Conservation (phyloP, 2,888 invertebrate species). For the Ceriagrion tenellum region DNA sequence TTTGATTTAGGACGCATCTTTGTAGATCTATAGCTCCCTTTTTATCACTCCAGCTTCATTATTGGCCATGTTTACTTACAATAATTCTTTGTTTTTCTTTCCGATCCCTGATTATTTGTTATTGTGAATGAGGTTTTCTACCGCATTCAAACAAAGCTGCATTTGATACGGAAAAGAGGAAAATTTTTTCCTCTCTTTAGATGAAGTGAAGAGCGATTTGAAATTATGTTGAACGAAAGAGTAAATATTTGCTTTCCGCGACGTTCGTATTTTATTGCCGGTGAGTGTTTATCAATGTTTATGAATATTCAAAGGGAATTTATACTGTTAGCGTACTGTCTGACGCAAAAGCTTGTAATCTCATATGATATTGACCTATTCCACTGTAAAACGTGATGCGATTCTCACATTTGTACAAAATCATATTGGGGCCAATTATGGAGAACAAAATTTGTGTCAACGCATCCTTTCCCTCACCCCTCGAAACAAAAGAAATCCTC, state of each 20-base stretch:
- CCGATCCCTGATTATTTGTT: too few species aligned
- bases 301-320: slow-evolving; percentile 29
- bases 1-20: too few species aligned
- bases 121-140: neutral
- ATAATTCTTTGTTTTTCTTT: too few species aligned
- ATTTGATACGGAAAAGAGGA: neutral
- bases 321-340: slow-evolving; percentile 8
- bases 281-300: neutral
- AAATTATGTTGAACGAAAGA: neutral
- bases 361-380: neutral
- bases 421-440: neutral
- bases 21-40: too few species aligned
- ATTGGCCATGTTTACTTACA: too few species aligned
- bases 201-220: neutral
- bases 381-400: slow-evolving; percentile 27
- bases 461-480: neutral
- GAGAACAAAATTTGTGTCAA: neutral
- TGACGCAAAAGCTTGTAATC: slow-evolving; percentile 27
- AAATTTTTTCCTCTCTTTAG: neutral
- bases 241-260: neutral
- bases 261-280: neutral
- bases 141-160: neutral
- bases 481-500: neutral
- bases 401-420: slow-evolving; percentile 27
- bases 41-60: too few species aligned